Percentiles rank a stretch among this genome's conserved stretches.
Evolutionary conservation across 2,888 invertebrate genomes (phyloP).

Genomic region (Rhodophaea formosa): DNA sequence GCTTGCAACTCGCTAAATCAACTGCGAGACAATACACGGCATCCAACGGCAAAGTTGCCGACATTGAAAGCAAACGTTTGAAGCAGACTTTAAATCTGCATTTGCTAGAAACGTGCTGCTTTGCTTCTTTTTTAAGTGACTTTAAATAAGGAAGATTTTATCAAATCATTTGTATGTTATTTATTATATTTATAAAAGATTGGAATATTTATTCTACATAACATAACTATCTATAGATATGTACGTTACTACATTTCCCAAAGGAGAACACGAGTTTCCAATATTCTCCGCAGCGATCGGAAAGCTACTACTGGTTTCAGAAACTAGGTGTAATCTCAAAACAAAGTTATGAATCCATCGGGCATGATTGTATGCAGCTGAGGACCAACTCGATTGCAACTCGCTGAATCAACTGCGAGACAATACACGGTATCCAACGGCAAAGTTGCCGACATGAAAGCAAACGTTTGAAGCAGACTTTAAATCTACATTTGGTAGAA

Average conservation of each 20-base stretch:
- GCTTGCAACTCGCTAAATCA: constrained; percentile 4
- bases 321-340: background rate
- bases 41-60: background rate
- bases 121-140: too few species aligned
- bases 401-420: background rate
- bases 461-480: background rate
- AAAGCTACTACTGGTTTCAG: background rate
- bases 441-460: background rate
- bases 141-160: too few species aligned
- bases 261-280: too few species aligned
- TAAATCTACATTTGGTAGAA: too few species aligned
- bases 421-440: background rate
- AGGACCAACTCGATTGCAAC: constrained; percentile 1
- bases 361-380: constrained; percentile 1
- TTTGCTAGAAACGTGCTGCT: too few species aligned
- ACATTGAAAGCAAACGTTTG: background rate
- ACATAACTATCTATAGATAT: too few species aligned
- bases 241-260: too few species aligned
- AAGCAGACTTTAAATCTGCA: background rate
- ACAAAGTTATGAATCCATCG: constrained; percentile 7
- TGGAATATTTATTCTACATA: too few species aligned
- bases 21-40: constrained; percentile 5
- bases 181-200: too few species aligned
- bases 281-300: background rate
- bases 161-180: too few species aligned